Base-by-base conservation (phyloP, 1,140 invertebrate genomes). In the Heliconius eleuchia region DNA sequence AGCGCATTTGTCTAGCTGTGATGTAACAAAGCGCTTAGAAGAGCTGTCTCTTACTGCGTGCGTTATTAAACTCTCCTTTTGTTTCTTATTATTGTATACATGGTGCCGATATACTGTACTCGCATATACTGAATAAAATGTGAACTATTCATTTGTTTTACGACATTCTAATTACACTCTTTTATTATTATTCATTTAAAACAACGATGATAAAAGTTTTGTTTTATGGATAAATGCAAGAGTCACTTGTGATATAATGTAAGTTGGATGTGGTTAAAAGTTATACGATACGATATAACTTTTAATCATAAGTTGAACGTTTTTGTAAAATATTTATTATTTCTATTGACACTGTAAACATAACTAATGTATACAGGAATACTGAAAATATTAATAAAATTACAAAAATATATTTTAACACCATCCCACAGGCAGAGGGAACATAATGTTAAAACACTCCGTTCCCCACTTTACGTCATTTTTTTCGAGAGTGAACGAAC, bases 41-140 rank as follows among this genome's bases (percentile, higher is more conserved):
- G 30, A 57, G 73, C 50, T 75, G 73, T 75, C 73, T 57, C 73
- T 75, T 57, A 39, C 52, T 55, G 57, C 73, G 73, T 75, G 23
- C 73, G 39, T 75, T 75, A 75, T 75, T 75, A 75, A 75, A 60
- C 52, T 55, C 23, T 60, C 52, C 73, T 60, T 60, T 75, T 75
- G 73, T 75, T 75, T 37, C 30, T 57, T 75, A 57, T 75, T 75
- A 66, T 27, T 66, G 30, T 66, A 30, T 30, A 30, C 0, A 30
- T 2, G 60, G 30, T 42, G 42, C 73, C 27, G 52, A 34, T 30
- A 30, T 30, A 30, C 30, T 30, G 1, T 30, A 52, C 73, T 37
- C 73, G 50, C 73, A 42, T 75, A 57, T 75, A 37, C 39, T 75
- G 52, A 60, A 75, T 75, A 37, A 60, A 75, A 75, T 75, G 34